Conservation (phyloP, 2,888 invertebrate species). For the Peribatodes rhomboidaria region DNA sequence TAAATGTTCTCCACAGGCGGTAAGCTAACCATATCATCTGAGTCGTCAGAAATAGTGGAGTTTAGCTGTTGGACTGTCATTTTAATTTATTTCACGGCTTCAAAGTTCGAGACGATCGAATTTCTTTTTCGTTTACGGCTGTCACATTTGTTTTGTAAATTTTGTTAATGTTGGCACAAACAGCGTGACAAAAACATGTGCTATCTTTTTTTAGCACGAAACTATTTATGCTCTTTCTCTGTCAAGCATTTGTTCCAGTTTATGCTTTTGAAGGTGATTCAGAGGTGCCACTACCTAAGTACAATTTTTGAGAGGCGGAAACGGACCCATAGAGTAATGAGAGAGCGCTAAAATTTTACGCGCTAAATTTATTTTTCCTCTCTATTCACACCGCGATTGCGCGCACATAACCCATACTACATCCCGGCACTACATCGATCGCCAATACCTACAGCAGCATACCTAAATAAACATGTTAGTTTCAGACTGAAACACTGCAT, state of each 20-base stretch:
- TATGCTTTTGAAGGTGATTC: neutral
- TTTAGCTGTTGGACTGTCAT: constrained; percentile 85
- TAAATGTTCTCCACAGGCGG: constrained; percentile 89
- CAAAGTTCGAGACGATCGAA: constrained; percentile 79
- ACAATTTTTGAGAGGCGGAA: constrained; percentile 22
- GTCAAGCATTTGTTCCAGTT: neutral
- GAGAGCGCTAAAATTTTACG: constrained; percentile 35
- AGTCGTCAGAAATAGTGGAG: constrained; percentile 86
- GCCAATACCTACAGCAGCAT: constrained; percentile 16
- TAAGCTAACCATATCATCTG: constrained; percentile 85
- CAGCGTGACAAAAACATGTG: neutral
- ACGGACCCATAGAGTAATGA: constrained; percentile 32
- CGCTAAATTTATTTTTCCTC: constrained; percentile 48
- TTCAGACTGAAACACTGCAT: constrained; percentile 42
- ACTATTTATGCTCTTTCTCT: neutral
- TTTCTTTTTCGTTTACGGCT: constrained; percentile 72
- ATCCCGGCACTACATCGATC: constrained; percentile 53
- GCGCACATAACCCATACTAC: constrained; percentile 47
- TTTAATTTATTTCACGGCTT: constrained; percentile 84
- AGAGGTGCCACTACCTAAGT: constrained; percentile 21
- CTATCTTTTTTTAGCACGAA: neutral
- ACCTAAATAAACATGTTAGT: constrained; percentile 37
- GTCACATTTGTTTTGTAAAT: constrained; percentile 50
- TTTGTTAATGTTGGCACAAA: constrained; percentile 49
- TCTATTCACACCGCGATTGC: constrained; percentile 56